Conservation (phyloP, 1,140 invertebrate species). For the Euwallacea similis region DNA sequence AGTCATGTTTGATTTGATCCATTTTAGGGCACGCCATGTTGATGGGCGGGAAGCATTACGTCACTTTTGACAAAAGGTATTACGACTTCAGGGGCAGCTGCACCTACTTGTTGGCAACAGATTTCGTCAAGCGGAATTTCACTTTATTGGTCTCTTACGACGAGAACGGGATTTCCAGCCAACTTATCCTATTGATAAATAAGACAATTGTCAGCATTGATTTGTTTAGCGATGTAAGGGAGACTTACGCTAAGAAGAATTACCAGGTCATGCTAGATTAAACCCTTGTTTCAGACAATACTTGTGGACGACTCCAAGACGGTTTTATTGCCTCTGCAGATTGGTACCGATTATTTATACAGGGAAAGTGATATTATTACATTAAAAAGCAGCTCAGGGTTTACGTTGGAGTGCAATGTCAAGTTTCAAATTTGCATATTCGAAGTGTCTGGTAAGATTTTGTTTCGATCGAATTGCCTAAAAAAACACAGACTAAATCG, state of each 20-base stretch:
- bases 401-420: conserved; percentile 65
- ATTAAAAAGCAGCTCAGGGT: conserved; percentile 59
- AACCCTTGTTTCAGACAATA: conserved; percentile 32
- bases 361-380: conserved; percentile 63
- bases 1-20: neutral
- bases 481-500: neutral
- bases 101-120: conserved; percentile 68
- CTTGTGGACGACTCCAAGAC: conserved; percentile 38
- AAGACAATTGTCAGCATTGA: conserved; percentile 52
- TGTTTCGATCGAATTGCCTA: neutral
- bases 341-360: conserved; percentile 61
- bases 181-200: conserved; percentile 52
- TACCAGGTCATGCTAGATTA: neutral
- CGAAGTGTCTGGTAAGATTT: conserved; percentile 55
- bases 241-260: neutral
- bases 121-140: conserved; percentile 64
- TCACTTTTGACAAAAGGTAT: conserved; percentile 74
- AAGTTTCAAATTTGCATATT: conserved; percentile 60
- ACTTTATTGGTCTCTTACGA: conserved; percentile 54
- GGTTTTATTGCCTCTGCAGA: conserved; percentile 55
- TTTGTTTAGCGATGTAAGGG: conserved; percentile 48
- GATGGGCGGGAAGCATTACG: conserved; percentile 68
- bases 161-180: conserved; percentile 39
- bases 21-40: conserved; percentile 68
- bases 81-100: conserved; percentile 67